Conservation (phyloP, 2,888 invertebrate species). For the Anarsia innoxiella region DNA sequence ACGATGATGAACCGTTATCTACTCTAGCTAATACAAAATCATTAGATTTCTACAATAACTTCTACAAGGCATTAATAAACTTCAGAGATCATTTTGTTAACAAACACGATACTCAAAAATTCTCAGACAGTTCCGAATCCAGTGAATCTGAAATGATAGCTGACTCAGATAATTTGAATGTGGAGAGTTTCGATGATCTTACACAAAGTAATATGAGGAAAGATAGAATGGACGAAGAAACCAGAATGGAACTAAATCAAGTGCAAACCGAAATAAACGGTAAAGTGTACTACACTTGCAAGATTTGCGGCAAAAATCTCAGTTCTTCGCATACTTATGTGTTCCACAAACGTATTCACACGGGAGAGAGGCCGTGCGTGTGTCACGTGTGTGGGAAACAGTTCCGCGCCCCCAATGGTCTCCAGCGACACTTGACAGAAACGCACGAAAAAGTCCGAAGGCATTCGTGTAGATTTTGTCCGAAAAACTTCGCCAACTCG, state of each 20-base stretch:
- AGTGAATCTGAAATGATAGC: slow-evolving; percentile 27
- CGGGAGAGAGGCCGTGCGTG: slow-evolving; percentile 79
- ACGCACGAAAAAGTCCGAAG: slow-evolving; percentile 78
- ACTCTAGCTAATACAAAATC: slow-evolving; percentile 28
- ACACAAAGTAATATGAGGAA: slow-evolving; percentile 49
- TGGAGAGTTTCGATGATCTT: slow-evolving; percentile 48
- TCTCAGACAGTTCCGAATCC: slow-evolving; percentile 37
- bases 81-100: slow-evolving; percentile 46
- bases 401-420: slow-evolving; percentile 78
- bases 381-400: slow-evolving; percentile 80
- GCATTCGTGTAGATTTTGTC: slow-evolving; percentile 73
- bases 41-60: slow-evolving; percentile 29
- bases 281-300: slow-evolving; percentile 72
- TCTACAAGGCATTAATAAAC: slow-evolving; percentile 44
- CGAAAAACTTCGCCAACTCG: slow-evolving; percentile 75
- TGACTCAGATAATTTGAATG: slow-evolving; percentile 15
- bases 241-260: slow-evolving; percentile 40
- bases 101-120: slow-evolving; percentile 28
- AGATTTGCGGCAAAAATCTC: slow-evolving; percentile 73
- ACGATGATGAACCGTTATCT: slow-evolving; percentile 36
- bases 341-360: slow-evolving; percentile 78
- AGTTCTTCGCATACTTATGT: slow-evolving; percentile 77
- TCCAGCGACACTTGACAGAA: slow-evolving; percentile 77
- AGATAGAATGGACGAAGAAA: slow-evolving; percentile 44
- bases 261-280: slow-evolving; percentile 61